Evolutionary conservation across 2,113 vertebrate species (phyloP).

Genomic region (Ciconia maguari): DNA sequence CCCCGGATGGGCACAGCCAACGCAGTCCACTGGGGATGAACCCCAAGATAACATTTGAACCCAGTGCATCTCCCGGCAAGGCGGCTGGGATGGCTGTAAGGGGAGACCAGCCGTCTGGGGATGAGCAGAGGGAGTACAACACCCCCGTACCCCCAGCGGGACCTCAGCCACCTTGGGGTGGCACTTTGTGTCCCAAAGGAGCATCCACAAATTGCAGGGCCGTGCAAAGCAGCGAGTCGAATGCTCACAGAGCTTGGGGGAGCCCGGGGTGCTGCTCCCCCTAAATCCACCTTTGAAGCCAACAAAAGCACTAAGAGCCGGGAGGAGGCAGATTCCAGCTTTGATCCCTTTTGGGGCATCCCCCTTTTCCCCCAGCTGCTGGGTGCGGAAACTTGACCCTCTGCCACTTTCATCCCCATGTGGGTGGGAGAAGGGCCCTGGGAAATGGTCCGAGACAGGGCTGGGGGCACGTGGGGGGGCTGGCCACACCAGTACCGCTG

Average conservation of each 20-base stretch:
- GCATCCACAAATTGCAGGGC: not conserved
- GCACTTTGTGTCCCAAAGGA: not conserved
- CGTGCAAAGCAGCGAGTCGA: not conserved
- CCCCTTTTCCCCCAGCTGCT: not conserved
- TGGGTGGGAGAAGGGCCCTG: constrained; percentile 34
- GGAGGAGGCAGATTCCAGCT: constrained; percentile 18
- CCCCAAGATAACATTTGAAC: not conserved
- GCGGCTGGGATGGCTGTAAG: not conserved
- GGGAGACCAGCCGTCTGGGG: not conserved
- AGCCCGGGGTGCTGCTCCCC: not conserved
- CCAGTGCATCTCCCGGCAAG: fast-evolving
- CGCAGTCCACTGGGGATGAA: fast-evolving
- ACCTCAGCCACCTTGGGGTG: not conserved
- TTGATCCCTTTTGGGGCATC: constrained; percentile 19
- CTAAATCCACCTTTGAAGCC: not conserved
- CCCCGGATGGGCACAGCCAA: not conserved
- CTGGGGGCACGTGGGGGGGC: fast-evolving
- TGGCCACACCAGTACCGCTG: fast-evolving
- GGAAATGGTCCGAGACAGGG: not conserved
- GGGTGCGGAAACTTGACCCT: constrained; percentile 26
- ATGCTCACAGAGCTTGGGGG: not conserved
- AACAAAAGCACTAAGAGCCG: not conserved
- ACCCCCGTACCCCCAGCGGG: fast-evolving
- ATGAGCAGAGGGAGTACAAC: not conserved
- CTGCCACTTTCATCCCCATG: not conserved